A percentile compares a stretch with the other conserved stretches of the same genome.
Evolutionary conservation across 2,113 vertebrate genomes (phyloP).

Genomic region (Merops nubicus): DNA sequence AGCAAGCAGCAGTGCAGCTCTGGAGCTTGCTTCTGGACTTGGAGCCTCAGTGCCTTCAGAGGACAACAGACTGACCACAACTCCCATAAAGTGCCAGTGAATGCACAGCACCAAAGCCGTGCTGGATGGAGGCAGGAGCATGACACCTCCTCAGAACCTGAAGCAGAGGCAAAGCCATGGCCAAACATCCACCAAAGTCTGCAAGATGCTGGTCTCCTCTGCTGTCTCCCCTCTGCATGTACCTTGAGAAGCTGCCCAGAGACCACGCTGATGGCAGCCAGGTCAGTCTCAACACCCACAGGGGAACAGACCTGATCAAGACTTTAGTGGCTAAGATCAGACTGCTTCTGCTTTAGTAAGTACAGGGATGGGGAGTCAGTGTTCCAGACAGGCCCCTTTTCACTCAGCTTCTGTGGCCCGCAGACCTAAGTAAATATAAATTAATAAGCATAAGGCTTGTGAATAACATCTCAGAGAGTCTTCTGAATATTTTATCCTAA

Average conservation of each 20-base stretch:
- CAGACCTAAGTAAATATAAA: neutral
- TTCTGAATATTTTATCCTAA: conserved; percentile 42
- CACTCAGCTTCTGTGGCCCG: neutral
- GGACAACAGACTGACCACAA: neutral
- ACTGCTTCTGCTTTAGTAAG: neutral
- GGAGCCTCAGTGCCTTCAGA: neutral
- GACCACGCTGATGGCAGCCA: neutral
- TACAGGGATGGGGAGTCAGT: neutral
- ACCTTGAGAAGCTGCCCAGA: neutral
- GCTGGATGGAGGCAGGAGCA: neutral
- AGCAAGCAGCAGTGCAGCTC: neutral
- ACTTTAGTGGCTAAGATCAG: neutral
- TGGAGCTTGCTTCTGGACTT: neutral
- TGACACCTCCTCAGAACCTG: neutral
- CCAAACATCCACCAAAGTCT: neutral
- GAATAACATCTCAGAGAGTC: neutral
- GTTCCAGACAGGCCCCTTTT: neutral
- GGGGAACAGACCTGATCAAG: neutral
- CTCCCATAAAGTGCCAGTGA: neutral
- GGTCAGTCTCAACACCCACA: neutral
- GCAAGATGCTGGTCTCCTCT: neutral
- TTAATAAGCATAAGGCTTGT: neutral
- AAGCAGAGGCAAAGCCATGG: neutral
- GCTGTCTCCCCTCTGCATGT: neutral
- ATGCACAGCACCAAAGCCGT: neutral